Base-by-base conservation (phyloP, 2,888 invertebrate species). In the Lysandra bellargus region DNA sequence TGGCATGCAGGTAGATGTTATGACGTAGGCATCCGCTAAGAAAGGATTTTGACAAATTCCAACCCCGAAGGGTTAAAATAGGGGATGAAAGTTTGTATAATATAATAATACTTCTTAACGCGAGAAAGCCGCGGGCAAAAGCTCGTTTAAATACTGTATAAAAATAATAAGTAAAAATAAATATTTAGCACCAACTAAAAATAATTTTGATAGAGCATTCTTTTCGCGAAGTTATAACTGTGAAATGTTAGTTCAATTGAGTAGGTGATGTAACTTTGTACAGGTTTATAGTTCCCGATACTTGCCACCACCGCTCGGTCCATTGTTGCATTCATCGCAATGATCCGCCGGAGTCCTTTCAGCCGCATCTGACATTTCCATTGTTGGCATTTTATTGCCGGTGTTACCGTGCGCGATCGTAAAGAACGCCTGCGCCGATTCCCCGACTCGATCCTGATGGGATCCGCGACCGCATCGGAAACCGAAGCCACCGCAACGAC, bases 381-480 rank as follows among this genome's bases (percentile, higher is more conserved):
- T 94, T 94, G 94, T 94, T 94, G 92, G 89, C 85, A 90, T 92
- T 94, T 94, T 94, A 94, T 93, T 90, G 93, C 92, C 86, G 92
- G 93, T 94, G 92, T 93, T 93, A 92, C 92, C 89, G 93, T 92
- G 91, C 86, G 90, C 88, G 90, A 86, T 92, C 93, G 91, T 94
- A 94, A 94, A 94, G 87, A 88, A 92, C 87, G 90, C 91, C 87
- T 88, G 90, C 92, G 93, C 92, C 92, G 92, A 91, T 89, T 90
- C 90, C 86, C 86, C 88, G 87, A 85, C 87, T 87, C 84, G 85
- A 86, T 83, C 85, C 87, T 88, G 91, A 93, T 92, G 93, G 89
- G 91, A 91, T 91, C 87, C 86, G 89, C 86, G 90, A 93, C 93
- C 94, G 91, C 94, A 90, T 92, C 89, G 89, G 87, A 85, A 85